Conservation (phyloP, 2,888 invertebrate genomes). For the Erebia epiphron region DNA sequence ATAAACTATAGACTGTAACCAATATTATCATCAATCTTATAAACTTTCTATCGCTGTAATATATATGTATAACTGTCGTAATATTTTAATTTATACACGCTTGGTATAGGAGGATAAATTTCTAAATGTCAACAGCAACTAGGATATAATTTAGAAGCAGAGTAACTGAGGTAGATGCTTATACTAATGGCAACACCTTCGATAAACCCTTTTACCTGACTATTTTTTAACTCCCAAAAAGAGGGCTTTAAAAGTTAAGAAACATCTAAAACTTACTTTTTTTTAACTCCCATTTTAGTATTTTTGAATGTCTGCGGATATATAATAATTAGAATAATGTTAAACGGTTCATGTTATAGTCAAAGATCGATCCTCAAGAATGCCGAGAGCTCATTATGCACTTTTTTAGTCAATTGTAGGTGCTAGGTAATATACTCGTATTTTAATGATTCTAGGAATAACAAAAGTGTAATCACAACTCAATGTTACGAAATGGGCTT, state of each 20-base stretch:
- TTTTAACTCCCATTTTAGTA: no score
- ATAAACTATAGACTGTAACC: not conserved
- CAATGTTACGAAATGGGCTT: no score
- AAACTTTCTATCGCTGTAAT: not conserved
- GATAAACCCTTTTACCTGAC: not conserved
- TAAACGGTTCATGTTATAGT: no score
- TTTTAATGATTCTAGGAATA: no score
- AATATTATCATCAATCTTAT: not conserved
- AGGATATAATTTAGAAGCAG: slow-evolving; percentile 38
- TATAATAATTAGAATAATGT: no score
- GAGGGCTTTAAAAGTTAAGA: not conserved
- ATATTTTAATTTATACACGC: not conserved
- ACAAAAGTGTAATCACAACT: no score
- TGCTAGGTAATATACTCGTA: no score
- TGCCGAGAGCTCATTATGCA: no score
- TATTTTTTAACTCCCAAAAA: not conserved
- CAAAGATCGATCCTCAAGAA: no score
- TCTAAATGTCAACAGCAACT: slow-evolving; percentile 27
- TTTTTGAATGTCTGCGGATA: no score
- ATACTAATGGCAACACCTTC: slow-evolving; percentile 26
- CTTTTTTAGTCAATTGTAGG: no score
- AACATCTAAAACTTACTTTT: not conserved
- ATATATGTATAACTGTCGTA: not conserved
- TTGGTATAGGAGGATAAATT: slow-evolving; percentile 7
- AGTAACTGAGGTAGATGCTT: slow-evolving; percentile 41